phyloP scores from a whole-genome alignment of 2,888 invertebrate genomes.

The Diplolepis rosae region DNA sequence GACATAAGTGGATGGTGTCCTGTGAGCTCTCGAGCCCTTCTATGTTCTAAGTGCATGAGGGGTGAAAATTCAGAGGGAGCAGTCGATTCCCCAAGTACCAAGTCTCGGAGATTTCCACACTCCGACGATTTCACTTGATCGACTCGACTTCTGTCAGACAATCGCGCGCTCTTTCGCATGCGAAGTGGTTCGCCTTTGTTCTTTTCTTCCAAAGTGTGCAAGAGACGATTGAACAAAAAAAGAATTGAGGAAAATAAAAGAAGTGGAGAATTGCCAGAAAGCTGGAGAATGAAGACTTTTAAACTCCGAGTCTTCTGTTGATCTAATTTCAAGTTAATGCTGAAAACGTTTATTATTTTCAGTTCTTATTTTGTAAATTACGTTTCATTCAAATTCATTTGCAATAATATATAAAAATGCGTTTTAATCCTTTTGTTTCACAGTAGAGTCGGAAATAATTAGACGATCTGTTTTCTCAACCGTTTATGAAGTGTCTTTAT shows the following conservation, averaged over 20 bases:
- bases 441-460: too few relatives aligned
- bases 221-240: neutral
- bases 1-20: conserved; percentile 64
- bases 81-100: conserved; percentile 22
- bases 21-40: conserved; percentile 55
- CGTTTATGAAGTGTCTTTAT: too few relatives aligned
- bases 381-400: too few relatives aligned
- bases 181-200: conserved; percentile 4
- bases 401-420: too few relatives aligned
- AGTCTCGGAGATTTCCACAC: conserved; percentile 25
- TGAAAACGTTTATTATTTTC: too few relatives aligned
- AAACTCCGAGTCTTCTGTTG: neutral
- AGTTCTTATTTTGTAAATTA: too few relatives aligned
- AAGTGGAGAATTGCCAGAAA: neutral
- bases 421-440: too few relatives aligned
- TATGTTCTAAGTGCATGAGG: conserved; percentile 62
- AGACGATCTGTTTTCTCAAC: too few relatives aligned
- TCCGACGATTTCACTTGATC: conserved; percentile 28
- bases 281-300: neutral
- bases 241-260: neutral
- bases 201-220: conserved; percentile 10
- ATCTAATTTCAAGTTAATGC: too few relatives aligned
- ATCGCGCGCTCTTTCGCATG: conserved; percentile 9
- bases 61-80: conserved; percentile 45
- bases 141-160: conserved; percentile 30